Conservation (phyloP, 2,888 invertebrate species). For the Chrysina gloriosa region DNA sequence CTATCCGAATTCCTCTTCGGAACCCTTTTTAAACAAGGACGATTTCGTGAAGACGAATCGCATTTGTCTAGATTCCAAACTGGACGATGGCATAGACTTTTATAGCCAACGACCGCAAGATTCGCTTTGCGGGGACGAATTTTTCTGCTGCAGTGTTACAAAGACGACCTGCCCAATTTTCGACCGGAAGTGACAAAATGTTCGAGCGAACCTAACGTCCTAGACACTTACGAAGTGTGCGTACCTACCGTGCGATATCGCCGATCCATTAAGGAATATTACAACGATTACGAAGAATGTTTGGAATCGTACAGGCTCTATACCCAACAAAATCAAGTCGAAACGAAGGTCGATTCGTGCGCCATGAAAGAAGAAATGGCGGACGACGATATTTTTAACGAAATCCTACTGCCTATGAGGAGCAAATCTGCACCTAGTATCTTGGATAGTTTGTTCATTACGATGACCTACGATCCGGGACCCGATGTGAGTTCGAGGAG, state of each 20-base stretch:
- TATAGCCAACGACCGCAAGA: slow-evolving; percentile 55
- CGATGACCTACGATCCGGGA: slow-evolving; percentile 65
- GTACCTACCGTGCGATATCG: slow-evolving; percentile 49
- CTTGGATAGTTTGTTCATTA: slow-evolving; percentile 62
- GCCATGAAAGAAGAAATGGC: slow-evolving; percentile 57
- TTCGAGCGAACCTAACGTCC: slow-evolving; percentile 59
- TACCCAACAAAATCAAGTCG: slow-evolving; percentile 29
- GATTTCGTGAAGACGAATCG: slow-evolving; percentile 49
- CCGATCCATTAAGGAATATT: slow-evolving; percentile 68
- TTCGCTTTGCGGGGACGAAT: slow-evolving; percentile 58
- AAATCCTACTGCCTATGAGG: slow-evolving; percentile 63
- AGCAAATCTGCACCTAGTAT: slow-evolving; percentile 71
- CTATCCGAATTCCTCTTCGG: slow-evolving; percentile 45
- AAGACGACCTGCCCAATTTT: slow-evolving; percentile 44
- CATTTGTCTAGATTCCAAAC: slow-evolving; percentile 57
- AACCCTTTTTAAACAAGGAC: slow-evolving; percentile 53
- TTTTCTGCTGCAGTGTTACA: slow-evolving; percentile 63
- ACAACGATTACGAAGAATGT: slow-evolving; percentile 74
- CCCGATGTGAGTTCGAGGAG: slow-evolving; percentile 66
- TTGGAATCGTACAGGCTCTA: slow-evolving; percentile 53
- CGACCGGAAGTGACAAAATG: slow-evolving; percentile 55
- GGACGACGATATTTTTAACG: slow-evolving; percentile 60
- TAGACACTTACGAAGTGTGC: slow-evolving; percentile 49
- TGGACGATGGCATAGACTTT: slow-evolving; percentile 50
- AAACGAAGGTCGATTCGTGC: slow-evolving; percentile 3